Evolutionary conservation across 2,113 vertebrate species (phyloP), one percentile per base, ranked within the genome.

Genomic region (Lipophrys pholis): DNA sequence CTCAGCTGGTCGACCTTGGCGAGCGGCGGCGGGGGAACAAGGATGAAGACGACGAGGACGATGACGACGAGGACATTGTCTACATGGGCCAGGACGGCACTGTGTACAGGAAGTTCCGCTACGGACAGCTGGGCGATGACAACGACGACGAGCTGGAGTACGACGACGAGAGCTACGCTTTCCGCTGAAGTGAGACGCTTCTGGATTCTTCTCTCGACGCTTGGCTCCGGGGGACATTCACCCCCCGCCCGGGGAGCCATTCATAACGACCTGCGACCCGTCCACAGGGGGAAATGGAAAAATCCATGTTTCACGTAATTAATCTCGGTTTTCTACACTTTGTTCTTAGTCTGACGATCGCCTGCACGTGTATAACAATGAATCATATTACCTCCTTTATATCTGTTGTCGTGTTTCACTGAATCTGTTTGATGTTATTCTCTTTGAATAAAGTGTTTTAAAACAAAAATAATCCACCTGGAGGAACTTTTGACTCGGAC

Each of bases 1-100:
- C 95, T 36, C 94, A 96, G 84, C 79, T 97, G 73, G 95, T 95
- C 10, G 96, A 99, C 80, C 92, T 96, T 7, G 78, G 79, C 4
- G 94, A 95, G 12, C 78, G 50, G 48, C 88, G 48, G 89, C 84
- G 5, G 1, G 85, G 51, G 55, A 36, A 15, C 2, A 76, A 80
- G 58, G 54, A 15, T 1, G 74, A 80, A 56, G 54, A 78, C 0
- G 94, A 95, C 0, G 77, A 82, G 0, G 94, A 96, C 0, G 95
- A 96, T 0, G 95, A 96, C 0, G 95, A 97, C 0, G 96, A 98
- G 54, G 97, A 98, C 80, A 98, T 97, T 3, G 97, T 99, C 49
- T 98, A 99, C 86, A 98, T 98, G 97, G 94, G 98, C 38, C 94
- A 95, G 77, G 98, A 99, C 41, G 97, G 96, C 50, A 99, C 96